Conservation (phyloP, 2,797 vertebrate species). For the Malacoraja senta region DNA sequence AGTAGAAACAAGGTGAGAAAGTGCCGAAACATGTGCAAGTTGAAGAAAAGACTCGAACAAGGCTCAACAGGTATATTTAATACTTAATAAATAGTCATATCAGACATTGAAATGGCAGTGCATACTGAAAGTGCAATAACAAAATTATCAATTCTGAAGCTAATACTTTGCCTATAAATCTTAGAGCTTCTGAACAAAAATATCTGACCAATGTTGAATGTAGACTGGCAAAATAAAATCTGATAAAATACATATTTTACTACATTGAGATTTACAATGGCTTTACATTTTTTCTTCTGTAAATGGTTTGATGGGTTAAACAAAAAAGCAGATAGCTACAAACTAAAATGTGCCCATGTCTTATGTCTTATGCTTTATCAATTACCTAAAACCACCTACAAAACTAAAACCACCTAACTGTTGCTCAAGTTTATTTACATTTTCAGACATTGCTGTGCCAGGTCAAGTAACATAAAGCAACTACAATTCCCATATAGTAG, state of each 20-base stretch:
- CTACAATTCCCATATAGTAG: neutral
- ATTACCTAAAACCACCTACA: too few relatives aligned
- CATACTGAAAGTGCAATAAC: neutral
- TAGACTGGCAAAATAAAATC: neutral
- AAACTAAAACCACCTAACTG: neutral
- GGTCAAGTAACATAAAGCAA: neutral
- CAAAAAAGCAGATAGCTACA: neutral
- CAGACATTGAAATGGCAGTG: neutral
- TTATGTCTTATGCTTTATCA: neutral
- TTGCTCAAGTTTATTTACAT: neutral
- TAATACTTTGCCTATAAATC: neutral
- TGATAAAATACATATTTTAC: neutral
- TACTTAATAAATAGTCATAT: conserved; percentile 13
- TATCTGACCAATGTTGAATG: neutral
- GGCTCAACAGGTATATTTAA: neutral
- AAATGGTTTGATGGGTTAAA: neutral
- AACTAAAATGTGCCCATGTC: neutral
- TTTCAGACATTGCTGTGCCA: neutral
- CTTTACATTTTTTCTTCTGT: neutral
- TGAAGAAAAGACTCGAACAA: neutral
- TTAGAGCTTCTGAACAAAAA: neutral
- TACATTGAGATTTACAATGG: neutral
- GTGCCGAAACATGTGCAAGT: neutral
- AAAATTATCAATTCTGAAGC: neutral
- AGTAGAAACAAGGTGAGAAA: neutral